These are phyloP conservation scores for Drosophila nebulosa DNA, from an alignment of 1,140 invertebrate species.

Conservation along the genomic window DNA sequence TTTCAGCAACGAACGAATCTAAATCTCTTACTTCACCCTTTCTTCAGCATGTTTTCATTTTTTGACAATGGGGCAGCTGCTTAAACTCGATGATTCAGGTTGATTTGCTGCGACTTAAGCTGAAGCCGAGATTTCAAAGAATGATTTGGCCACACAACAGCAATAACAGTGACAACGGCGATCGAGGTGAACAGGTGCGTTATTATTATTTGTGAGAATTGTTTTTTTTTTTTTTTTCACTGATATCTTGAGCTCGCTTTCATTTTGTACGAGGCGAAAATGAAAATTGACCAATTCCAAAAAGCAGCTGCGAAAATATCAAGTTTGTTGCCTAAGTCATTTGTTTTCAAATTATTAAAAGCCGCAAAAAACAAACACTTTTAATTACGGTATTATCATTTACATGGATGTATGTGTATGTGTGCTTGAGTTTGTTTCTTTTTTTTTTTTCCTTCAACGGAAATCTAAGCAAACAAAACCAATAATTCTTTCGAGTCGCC, in stretches of 20 bases:
- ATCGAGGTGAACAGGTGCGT: constrained; percentile 55
- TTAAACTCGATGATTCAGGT: constrained; percentile 47
- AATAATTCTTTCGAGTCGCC: constrained; percentile 42
- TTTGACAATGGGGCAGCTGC: constrained; percentile 41
- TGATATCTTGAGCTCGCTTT: not conserved
- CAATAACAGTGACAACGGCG: constrained; percentile 25
- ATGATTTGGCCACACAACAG: constrained; percentile 33
- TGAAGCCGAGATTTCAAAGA: not conserved
- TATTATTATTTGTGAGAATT: constrained; percentile 26
- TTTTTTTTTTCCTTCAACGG: constrained; percentile 13
- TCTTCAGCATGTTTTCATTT: not conserved
- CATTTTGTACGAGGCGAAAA: constrained; percentile 33
- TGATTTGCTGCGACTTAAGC: constrained; percentile 30
- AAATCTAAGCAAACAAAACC: constrained; percentile 8
- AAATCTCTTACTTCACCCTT: not conserved
- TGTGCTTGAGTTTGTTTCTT: constrained; percentile 2
- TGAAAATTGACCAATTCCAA: constrained; percentile 40
- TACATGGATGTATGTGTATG: not conserved
- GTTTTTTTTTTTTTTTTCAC: constrained; percentile 6
- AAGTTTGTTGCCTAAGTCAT: constrained; percentile 63
- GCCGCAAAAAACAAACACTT: constrained; percentile 19
- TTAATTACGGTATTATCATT: constrained; percentile 44
- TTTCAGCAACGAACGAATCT: constrained; percentile 51
- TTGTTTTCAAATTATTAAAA: constrained; percentile 44
- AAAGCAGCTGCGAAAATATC: constrained; percentile 52